Evolutionary conservation across 2,888 invertebrate species (phyloP).

Genomic region (Frankliniella intonsa): DNA sequence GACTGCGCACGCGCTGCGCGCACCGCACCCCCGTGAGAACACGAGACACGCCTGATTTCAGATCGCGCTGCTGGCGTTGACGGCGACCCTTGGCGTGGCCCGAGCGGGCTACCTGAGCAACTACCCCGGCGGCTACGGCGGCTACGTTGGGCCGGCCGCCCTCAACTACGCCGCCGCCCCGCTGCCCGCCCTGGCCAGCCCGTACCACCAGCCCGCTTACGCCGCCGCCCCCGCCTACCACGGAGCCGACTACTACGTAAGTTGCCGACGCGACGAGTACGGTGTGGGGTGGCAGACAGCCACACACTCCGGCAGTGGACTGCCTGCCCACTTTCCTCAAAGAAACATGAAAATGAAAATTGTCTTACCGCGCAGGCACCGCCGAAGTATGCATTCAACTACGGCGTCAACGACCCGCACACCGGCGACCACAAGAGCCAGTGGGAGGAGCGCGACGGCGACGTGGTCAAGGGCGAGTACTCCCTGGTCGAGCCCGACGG

Average conservation of each 20-base stretch:
- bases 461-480: constrained; percentile 60
- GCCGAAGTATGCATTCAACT: constrained; percentile 62
- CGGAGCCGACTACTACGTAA: background rate
- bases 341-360: too few relatives aligned
- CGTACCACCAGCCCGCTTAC: background rate
- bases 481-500: constrained; percentile 60
- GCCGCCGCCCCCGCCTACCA: constrained; percentile 4
- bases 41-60: background rate
- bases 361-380: background rate
- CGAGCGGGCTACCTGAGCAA: background rate
- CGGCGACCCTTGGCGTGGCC: background rate
- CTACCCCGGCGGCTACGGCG: background rate
- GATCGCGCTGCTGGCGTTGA: background rate
- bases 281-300: too few relatives aligned
- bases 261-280: background rate
- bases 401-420: constrained; percentile 65
- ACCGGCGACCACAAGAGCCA: constrained; percentile 69
- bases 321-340: too few relatives aligned
- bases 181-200: background rate
- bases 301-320: too few relatives aligned
- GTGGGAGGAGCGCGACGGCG: constrained; percentile 66
- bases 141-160: background rate
- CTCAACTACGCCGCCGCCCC: constrained; percentile 20
- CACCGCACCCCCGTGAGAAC: too few relatives aligned
- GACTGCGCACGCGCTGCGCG: too few relatives aligned